Base-by-base conservation (phyloP, 2,797 vertebrate species). In the Basileuterus tristriatus region DNA sequence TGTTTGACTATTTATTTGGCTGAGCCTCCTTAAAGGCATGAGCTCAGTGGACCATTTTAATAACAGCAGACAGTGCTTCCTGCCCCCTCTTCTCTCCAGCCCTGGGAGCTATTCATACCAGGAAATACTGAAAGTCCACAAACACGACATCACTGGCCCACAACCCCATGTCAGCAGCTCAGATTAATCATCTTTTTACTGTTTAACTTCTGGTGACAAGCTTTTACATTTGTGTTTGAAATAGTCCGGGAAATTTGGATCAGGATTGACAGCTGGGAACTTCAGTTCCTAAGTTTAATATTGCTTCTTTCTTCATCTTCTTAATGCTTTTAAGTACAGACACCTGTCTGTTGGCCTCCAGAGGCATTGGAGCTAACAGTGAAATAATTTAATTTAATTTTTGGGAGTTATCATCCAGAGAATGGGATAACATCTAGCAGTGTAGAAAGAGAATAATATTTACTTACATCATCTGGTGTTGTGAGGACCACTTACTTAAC, bases 21-120 rank as follows among this genome's bases (percentile, higher is more conserved):
- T 14, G 15, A 83, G 53, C n/a, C 84, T 89, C 89, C 94, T 95
- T 80, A 86, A 80, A 95, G 89, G 93, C 94, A 92, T 68, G 89
- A 94, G 87, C 67, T 91, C 95, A 96, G 72, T 41, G 79, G 89
- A 94, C 79, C 95, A 83, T 95, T 94, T 93, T 94, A 96, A 95
- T 78, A 87, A 58, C 71, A 78, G 68, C 6, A 85, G 94, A 85
- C 96, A 96, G 58, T 14, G 62, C 71, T 97, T 93, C 80, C 83
- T 88, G 70, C 69, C 60, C 68, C 67, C 52, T 83, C 71, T 90
- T 79, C 68, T 84, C 77, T 36, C 78, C 16, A 30, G 92, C 77
- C 86, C 74, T 92, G 78, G 44, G 53, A 95, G 86, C 52, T 69
- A 21, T 90, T 94, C 93, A 77, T 74, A 87, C 77, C 78, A 94